Base-by-base conservation (phyloP, 2,888 invertebrate species). In the Alitta virens region DNA sequence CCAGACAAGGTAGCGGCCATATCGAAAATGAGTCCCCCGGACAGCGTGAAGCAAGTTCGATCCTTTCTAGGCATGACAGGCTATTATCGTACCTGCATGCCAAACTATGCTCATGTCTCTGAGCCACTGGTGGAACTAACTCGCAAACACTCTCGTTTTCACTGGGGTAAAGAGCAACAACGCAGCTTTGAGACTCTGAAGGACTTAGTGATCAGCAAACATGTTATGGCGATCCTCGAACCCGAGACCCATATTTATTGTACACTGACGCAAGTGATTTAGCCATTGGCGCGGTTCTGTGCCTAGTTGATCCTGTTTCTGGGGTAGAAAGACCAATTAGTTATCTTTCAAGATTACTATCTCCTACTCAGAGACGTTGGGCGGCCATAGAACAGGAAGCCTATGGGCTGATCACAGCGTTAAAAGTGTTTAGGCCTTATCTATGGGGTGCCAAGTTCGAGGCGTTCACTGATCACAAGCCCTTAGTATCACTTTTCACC, bases 1-100 rank as follows among this genome's bases (percentile, higher is more conserved):
- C 61, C 64, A 2, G 66, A 63, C 12, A 66, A 66, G 54, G 43
- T 57, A 3, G 14, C 16, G 12, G 62, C 56, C 1, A 66, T 66
- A 12, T 5, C 9, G n/a, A 46, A 66, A 18, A 24, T 56, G 26
- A 14, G 14, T 7, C 12, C 52, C n/a, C 60, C 60, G n/a, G 42
- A 16, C n/a, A 25, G 23, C 62, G 46, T 63, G 23, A 60, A 53
- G 21, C 23, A 27, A 24, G 23, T 62, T 14, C 14, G 56, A 9
- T 33, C 25, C 2, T 62, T 62, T 3, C 42, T 62, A 12, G 64
- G 61, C 2, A 51, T 64, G 42, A 50, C 53, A 43, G 51, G 52
- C 2, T 64, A 62, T 25, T 64, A 64, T 40, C 2, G 62, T 2
- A 42, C 52, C 27, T 56, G 33, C 27, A 56, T 64, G 2, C 51